A percentile compares a stretch with the other conserved stretches of the same genome.
phyloP scores from a whole-genome alignment of 2,797 vertebrate species.

The Glyptemys insculpta region DNA sequence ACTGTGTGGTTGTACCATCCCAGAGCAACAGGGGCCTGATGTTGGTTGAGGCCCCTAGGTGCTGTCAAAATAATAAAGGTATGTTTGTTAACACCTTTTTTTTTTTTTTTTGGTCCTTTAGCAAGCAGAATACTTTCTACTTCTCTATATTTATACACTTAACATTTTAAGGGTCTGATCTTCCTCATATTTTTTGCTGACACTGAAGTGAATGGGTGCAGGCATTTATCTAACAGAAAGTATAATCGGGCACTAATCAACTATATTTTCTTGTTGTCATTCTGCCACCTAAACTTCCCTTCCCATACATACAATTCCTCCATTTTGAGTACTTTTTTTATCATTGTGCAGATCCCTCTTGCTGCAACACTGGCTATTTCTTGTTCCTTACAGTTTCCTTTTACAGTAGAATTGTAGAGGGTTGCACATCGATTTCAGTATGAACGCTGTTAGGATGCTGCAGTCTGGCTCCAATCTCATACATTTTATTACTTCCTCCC shows the following conservation, averaged over 20 bases:
- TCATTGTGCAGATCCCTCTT: not conserved
- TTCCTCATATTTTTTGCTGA: not conserved
- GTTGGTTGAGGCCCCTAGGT: not conserved
- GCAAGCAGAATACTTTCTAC: not conserved
- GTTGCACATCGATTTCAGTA: not conserved
- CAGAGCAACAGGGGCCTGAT: not conserved
- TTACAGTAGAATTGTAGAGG: not conserved
- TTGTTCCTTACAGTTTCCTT: not conserved
- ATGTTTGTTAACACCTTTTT: not conserved
- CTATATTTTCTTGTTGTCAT: not conserved
- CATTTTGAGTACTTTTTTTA: not conserved
- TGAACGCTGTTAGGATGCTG: not conserved
- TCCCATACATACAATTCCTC: not conserved
- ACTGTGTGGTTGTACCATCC: not conserved
- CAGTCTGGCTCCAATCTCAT: not conserved
- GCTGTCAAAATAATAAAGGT: not conserved
- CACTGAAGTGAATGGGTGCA: not conserved
- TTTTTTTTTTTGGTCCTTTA: not conserved
- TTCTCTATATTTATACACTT: not conserved
- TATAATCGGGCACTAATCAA: not conserved
- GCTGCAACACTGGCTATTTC: not conserved
- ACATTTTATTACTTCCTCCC: conserved; percentile 10
- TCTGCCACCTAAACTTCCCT: not conserved
- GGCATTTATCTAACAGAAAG: not conserved
- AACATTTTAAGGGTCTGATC: not conserved